Conservation (phyloP, 1,140 invertebrate genomes). For the Littorina saxatilis region DNA sequence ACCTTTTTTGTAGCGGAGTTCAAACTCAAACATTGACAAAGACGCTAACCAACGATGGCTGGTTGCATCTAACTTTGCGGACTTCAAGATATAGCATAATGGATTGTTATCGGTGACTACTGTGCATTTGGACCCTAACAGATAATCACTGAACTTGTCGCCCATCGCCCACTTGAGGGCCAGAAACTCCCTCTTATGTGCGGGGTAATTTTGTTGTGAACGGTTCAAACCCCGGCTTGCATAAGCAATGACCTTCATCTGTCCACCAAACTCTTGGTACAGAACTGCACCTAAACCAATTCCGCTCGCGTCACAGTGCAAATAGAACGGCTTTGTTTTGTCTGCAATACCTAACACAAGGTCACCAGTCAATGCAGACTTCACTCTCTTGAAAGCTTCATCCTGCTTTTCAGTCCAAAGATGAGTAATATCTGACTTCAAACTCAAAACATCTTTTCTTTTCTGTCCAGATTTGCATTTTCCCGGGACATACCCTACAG, state of each 20-base stretch:
- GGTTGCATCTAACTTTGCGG: no score
- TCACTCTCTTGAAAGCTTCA: no score
- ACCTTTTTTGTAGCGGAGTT: slow-evolving; percentile 6
- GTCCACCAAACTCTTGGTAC: neutral
- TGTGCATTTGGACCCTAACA: neutral
- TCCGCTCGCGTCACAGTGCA: neutral
- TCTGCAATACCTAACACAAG: neutral
- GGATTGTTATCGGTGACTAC: slow-evolving; percentile 34
- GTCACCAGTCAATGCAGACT: no score
- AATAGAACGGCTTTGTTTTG: neutral
- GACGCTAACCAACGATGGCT: slow-evolving; percentile 12
- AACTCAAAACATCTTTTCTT: no score
- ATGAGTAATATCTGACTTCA: no score
- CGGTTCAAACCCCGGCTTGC: neutral
- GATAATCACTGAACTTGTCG: neutral
- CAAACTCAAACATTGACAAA: slow-evolving; percentile 18
- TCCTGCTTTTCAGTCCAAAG: no score
- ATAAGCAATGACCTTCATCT: neutral
- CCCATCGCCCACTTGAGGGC: neutral
- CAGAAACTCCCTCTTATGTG: neutral
- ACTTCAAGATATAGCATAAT: no score
- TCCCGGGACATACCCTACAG: no score
- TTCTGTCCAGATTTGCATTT: no score
- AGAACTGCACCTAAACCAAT: neutral
- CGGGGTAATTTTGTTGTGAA: neutral